These are phyloP conservation scores for Drosophila grimshawi DNA, from an alignment of 1,140 invertebrate species.

Conservation along the genomic window DNA sequence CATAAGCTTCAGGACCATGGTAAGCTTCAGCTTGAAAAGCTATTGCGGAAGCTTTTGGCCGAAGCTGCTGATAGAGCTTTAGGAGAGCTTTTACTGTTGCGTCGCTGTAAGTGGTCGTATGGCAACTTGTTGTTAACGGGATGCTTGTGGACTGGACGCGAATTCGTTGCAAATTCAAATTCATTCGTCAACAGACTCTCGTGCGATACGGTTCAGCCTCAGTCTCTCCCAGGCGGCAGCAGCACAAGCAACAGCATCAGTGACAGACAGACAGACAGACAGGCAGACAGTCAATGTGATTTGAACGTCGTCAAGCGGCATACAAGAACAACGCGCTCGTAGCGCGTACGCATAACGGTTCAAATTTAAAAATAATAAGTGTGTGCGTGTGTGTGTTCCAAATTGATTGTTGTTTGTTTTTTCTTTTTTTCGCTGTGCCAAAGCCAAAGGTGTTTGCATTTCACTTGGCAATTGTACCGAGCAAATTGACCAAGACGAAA, in stretches of 20 bases:
- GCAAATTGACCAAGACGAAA: slow-evolving; percentile 15
- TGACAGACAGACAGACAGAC: slow-evolving; percentile 31
- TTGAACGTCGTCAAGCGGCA: slow-evolving; percentile 26
- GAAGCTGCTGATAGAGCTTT: slow-evolving; percentile 3
- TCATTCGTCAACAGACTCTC: slow-evolving; percentile 74
- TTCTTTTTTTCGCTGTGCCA: slow-evolving; percentile 37
- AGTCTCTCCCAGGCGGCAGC: slow-evolving; percentile 19
- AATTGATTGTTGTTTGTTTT: slow-evolving; percentile 28
- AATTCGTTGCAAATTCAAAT: slow-evolving; percentile 46
- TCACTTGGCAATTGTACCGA: slow-evolving; percentile 11
- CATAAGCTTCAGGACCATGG: neutral
- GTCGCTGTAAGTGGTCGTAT: neutral
- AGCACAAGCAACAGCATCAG: slow-evolving; percentile 22
- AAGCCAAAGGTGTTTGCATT: slow-evolving; percentile 32
- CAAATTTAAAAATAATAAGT: slow-evolving; percentile 34
- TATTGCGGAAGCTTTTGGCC: neutral
- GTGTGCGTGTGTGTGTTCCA: slow-evolving; percentile 10
- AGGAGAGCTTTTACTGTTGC: slow-evolving; percentile 9
- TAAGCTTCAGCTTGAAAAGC: slow-evolving; percentile 7
- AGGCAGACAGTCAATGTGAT: slow-evolving; percentile 33
- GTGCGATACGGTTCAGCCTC: slow-evolving; percentile 70
- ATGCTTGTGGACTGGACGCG: slow-evolving; percentile 38
- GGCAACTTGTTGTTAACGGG: slow-evolving; percentile 65
- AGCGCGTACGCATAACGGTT: slow-evolving; percentile 43
- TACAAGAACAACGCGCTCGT: slow-evolving; percentile 23